These are phyloP conservation scores for Hippopotamus amphibius DNA, from an alignment of 2,113 vertebrate species.

Conservation along the genomic window DNA sequence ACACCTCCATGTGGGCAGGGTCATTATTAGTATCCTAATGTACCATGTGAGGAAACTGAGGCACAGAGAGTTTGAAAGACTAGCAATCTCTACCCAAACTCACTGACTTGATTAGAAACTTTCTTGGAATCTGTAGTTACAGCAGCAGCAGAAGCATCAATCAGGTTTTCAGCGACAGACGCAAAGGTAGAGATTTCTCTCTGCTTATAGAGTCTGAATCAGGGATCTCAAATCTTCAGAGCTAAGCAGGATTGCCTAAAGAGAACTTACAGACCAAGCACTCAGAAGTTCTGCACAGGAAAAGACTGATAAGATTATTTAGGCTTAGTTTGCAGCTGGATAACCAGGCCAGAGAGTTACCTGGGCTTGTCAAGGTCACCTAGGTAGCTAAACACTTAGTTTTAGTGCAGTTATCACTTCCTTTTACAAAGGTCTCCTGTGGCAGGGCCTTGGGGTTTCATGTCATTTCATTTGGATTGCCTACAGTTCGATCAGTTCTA, in stretches of 20 bases:
- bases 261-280: neutral
- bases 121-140: neutral
- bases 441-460: neutral
- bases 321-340: neutral
- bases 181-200: neutral
- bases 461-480: constrained; percentile 20
- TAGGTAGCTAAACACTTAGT: neutral
- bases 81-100: neutral
- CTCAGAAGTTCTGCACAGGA: neutral
- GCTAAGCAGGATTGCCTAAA: neutral
- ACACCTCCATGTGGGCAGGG: neutral
- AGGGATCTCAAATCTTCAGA: neutral
- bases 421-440: neutral
- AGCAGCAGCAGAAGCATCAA: neutral
- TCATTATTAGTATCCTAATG: neutral
- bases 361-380: neutral
- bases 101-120: neutral
- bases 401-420: neutral
- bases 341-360: neutral
- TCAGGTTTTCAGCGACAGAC: neutral
- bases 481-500: constrained; percentile 35
- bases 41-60: neutral
- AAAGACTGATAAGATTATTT: neutral
- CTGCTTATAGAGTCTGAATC: neutral
- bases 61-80: neutral